A percentile compares a stretch with the other conserved stretches of the same genome.
Conservation (phyloP, 2,888 invertebrate genomes). For the Stenotaenia linearis region DNA sequence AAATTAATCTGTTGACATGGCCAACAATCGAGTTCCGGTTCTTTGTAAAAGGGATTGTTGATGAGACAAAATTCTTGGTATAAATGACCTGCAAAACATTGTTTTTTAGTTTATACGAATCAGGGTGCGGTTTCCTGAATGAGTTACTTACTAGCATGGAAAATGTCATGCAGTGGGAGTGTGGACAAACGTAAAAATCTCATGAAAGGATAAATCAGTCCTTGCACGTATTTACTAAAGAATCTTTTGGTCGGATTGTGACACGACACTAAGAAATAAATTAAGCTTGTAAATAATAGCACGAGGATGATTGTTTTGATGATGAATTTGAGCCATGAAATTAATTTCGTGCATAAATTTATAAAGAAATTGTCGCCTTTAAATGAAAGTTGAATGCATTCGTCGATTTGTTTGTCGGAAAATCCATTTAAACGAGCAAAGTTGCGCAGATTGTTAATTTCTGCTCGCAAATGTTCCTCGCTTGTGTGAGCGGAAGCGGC, state of each 20-base stretch:
- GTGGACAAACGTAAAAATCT: constrained; percentile 65
- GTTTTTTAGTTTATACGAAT: neutral
- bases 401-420: constrained; percentile 28
- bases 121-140: neutral
- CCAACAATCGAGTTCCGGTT: constrained; percentile 77
- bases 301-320: neutral
- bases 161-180: constrained; percentile 63
- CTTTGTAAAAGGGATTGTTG: constrained; percentile 74
- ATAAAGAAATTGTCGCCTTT: neutral
- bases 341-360: neutral
- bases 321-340: neutral
- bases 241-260: constrained; percentile 61
- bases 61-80: constrained; percentile 80
- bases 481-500: neutral
- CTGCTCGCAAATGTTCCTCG: neutral
- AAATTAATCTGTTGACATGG: constrained; percentile 67
- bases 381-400: constrained; percentile 28
- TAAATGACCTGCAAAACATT: constrained; percentile 47
- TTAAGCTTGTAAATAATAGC: neutral
- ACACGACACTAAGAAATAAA: constrained; percentile 53
- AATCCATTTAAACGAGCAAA: neutral
- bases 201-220: constrained; percentile 73
- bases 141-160: neutral
- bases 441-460: neutral
- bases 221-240: constrained; percentile 66